Base-by-base conservation (phyloP, 2,797 vertebrate species). In the Brotula barbata region DNA sequence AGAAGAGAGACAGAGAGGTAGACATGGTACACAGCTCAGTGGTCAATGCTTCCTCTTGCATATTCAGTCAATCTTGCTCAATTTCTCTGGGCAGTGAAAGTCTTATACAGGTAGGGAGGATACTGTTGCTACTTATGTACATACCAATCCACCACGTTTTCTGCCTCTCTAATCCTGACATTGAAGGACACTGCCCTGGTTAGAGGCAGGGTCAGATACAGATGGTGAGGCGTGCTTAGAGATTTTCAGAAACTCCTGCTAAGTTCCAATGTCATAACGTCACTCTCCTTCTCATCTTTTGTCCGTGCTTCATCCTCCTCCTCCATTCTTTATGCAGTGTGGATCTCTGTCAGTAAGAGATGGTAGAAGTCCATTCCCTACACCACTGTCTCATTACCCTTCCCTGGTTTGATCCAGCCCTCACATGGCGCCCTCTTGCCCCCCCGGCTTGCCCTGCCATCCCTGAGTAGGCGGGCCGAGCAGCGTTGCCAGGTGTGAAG, bases 401-500 rank as follows among this genome's bases (percentile, higher is more conserved):
- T 98, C 39, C 93, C 93, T 0, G 94, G 92, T 83, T 98, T 98
- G 69, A 93, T 93, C 95, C 96, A 98, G 52, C 93, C 92, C 0
- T 96, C 87, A 13, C 83, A 93, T 2, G 89, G 89, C 0, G 87
- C 88, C 72, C 95, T 89, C 81, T 96, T 96, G 68, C 93, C 92
- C 36, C 92, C 89, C 52, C 95, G 73, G 33, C 67, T 81, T 7
- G 92, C 93, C 80, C 92, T 91, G 78, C 95, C 92, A 7, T 95
- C 94, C 84, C 92, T 93, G 80, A 98, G 91, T 69, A 99, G 86
- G 73, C 94, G 92, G 63, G 93, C 90, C 0, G 95, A 94, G 87
- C 97, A 98, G 75, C 95, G 96, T 83, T 96, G 95, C 97, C 97
- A 98, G 0, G 96, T 98, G 88, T 98, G 96, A 43, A 99, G 91